A percentile compares a stretch with the other conserved stretches of the same genome.
Evolutionary conservation across 2,113 vertebrate genomes (phyloP).

Genomic region (Scartelaos histophorus): DNA sequence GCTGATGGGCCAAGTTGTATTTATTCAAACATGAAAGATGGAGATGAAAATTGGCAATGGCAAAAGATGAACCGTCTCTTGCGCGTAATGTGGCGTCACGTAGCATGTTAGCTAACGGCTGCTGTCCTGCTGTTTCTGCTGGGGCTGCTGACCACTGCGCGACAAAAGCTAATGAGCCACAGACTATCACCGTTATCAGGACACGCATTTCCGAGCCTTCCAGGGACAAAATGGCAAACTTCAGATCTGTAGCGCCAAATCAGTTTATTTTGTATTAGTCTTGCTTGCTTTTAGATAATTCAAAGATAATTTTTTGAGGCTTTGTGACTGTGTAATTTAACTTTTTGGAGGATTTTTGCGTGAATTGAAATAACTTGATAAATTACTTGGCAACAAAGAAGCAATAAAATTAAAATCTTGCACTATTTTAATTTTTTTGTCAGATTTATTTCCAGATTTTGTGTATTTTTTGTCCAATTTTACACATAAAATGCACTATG

Average conservation of each 20-base stretch:
- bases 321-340: background rate
- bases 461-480: too few species aligned
- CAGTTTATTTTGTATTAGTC: background rate
- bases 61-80: background rate
- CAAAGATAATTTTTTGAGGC: background rate
- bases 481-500: too few species aligned
- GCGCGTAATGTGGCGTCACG: background rate
- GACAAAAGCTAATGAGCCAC: background rate
- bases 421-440: too few species aligned
- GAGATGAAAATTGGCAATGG: constrained; percentile 4
- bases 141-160: background rate
- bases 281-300: background rate
- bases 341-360: background rate
- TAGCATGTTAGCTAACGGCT: constrained; percentile 2
- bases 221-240: background rate
- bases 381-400: background rate
- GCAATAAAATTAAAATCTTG: too few species aligned
- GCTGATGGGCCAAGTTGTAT: background rate
- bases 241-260: background rate
- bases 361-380: background rate
- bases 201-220: background rate
- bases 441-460: too few species aligned
- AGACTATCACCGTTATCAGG: background rate
- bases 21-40: constrained; percentile 14
- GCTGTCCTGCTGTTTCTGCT: constrained; percentile 3